Evolutionary conservation across 2,888 invertebrate genomes (phyloP).

Genomic region (Gastracanthus pulcherrimus): DNA sequence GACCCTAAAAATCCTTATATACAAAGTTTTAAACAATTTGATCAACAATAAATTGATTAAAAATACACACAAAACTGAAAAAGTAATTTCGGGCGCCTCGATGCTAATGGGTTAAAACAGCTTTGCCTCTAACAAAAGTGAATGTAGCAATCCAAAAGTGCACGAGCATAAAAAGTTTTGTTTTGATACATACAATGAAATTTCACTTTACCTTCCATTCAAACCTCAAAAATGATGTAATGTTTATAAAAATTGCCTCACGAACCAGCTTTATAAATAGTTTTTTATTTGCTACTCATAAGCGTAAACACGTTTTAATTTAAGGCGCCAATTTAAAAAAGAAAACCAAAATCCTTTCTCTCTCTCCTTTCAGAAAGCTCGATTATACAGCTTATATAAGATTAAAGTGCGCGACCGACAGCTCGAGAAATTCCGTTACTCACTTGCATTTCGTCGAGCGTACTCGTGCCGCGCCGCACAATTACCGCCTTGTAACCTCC

Average conservation of each 20-base stretch:
- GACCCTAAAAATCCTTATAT: no score
- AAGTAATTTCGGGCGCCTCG: no score
- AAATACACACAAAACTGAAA: no score
- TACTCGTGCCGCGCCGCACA: neutral
- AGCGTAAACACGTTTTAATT: slow-evolving; percentile 38
- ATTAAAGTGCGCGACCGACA: slow-evolving; percentile 6
- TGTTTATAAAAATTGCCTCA: slow-evolving; percentile 19
- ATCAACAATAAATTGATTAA: no score
- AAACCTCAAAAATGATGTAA: slow-evolving; percentile 28
- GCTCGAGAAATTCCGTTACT: slow-evolving; percentile 22
- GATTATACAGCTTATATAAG: slow-evolving; percentile 33
- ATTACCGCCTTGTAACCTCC: slow-evolving; percentile 3
- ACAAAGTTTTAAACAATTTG: no score
- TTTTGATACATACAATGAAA: neutral
- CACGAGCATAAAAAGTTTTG: neutral
- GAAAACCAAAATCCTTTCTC: slow-evolving; percentile 13
- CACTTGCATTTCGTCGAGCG: neutral
- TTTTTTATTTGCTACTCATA: neutral
- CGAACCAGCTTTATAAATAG: neutral
- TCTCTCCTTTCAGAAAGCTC: slow-evolving; percentile 18
- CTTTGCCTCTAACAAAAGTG: no score
- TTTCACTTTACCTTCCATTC: neutral
- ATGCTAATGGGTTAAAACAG: no score
- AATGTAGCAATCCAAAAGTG: no score
- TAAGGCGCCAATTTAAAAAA: slow-evolving; percentile 30